phyloP scores from a whole-genome alignment of 2,797 vertebrate genomes.

The Malurus splendens region DNA sequence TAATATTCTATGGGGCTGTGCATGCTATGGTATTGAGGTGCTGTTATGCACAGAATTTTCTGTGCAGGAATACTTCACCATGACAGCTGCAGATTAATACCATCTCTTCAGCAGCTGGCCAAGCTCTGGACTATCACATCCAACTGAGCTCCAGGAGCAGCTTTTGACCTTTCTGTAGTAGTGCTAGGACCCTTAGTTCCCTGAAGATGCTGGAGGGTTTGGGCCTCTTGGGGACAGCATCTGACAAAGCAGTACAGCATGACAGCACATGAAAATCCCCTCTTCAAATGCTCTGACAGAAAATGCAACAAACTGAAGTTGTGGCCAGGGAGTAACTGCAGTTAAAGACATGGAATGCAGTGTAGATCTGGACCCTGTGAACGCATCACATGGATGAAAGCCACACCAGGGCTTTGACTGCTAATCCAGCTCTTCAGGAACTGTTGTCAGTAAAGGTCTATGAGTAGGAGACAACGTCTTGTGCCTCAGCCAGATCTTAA shows the following conservation, averaged over 20 bases:
- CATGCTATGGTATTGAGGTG: neutral
- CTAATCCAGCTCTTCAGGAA: neutral
- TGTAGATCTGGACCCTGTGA: neutral
- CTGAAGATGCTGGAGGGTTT: neutral
- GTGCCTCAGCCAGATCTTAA: neutral
- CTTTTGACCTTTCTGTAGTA: neutral
- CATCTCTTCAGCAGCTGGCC: neutral
- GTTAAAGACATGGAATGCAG: neutral
- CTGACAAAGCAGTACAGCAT: neutral
- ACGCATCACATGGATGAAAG: neutral
- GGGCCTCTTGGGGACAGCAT: neutral
- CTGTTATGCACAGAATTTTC: neutral
- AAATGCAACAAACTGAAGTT: neutral
- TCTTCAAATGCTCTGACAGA: neutral
- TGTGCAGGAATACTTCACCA: fast-evolving
- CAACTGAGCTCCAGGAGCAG: neutral
- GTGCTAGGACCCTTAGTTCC: neutral
- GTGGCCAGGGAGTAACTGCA: neutral
- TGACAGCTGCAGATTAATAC: neutral
- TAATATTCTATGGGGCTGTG: neutral
- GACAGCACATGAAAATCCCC: neutral
- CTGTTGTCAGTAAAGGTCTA: neutral
- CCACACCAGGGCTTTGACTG: neutral
- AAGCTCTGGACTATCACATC: neutral
- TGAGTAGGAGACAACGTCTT: neutral